phyloP scores from a whole-genome alignment of 2,888 invertebrate species.

The Scaptomyza cyrtandrae region DNA sequence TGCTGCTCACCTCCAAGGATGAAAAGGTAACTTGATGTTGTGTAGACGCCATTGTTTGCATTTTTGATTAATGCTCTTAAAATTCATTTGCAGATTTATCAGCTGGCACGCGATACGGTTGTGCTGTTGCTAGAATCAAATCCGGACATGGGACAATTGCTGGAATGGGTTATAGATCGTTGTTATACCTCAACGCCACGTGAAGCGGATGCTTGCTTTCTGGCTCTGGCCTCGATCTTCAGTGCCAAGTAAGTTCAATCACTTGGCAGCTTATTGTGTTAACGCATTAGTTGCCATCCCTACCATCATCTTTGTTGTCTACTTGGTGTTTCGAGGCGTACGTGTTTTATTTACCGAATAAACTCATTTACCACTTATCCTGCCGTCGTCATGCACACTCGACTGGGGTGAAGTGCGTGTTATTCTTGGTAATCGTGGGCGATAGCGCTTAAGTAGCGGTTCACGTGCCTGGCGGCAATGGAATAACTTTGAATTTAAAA shows the following conservation, averaged over 20 bases:
- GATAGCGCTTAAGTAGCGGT: conserved; percentile 44
- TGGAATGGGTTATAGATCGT: conserved; percentile 99
- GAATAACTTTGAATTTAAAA: conserved; percentile 44
- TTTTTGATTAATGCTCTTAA: not conserved
- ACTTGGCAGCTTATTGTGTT: conserved; percentile 32
- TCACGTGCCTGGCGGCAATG: conserved; percentile 53
- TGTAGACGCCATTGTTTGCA: not conserved
- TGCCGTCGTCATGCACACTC: not conserved
- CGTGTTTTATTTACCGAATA: conserved; percentile 45
- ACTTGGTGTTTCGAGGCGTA: not conserved
- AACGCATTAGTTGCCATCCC: conserved; percentile 45
- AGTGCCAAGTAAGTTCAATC: conserved; percentile 91
- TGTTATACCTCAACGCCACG: conserved; percentile 96
- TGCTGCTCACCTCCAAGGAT: conserved; percentile 93
- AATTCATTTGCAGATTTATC: conserved; percentile 89
- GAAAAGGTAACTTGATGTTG: conserved; percentile 88
- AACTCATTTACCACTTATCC: conserved; percentile 40
- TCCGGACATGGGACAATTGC: conserved; percentile 94
- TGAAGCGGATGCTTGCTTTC: conserved; percentile 98
- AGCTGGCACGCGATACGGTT: conserved; percentile 96
- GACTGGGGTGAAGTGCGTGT: not conserved
- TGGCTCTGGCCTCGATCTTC: conserved; percentile 97
- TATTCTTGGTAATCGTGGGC: not conserved
- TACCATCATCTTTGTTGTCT: not conserved
- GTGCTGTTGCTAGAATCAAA: conserved; percentile 97